These are phyloP conservation scores for Sceliomorpha sp. DNA, from an alignment of 2,888 invertebrate species.

Conservation along the genomic window DNA sequence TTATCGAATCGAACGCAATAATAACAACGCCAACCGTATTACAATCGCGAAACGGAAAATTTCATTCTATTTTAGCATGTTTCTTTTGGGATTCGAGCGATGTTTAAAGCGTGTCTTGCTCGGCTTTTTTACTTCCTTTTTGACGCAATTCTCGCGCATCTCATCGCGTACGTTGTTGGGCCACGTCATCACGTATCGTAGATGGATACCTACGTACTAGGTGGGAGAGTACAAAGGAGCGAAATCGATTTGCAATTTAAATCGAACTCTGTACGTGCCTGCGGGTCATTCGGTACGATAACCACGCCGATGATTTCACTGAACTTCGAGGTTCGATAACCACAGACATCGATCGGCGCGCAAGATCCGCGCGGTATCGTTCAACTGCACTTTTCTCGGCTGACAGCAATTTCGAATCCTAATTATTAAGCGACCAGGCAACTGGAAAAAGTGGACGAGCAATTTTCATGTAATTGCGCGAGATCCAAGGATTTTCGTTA, in stretches of 20 bases:
- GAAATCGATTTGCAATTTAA: conserved; percentile 79
- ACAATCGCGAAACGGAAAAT: no score
- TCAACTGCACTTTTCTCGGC: conserved; percentile 56
- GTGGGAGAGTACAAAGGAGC: conserved; percentile 77
- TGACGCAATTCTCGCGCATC: conserved; percentile 60
- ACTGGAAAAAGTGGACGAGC: conserved; percentile 19
- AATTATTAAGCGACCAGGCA: conserved; percentile 32
- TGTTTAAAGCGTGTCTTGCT: conserved; percentile 2
- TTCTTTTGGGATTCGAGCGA: not conserved
- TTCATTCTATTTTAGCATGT: no score
- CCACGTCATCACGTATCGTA: conserved; percentile 69
- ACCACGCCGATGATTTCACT: conserved; percentile 67
- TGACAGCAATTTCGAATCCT: conserved; percentile 37
- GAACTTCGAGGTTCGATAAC: conserved; percentile 66
- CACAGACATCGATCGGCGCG: conserved; percentile 55
- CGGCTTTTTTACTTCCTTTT: conserved; percentile 39
- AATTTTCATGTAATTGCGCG: conserved; percentile 8
- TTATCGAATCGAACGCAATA: no score
- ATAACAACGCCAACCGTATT: no score
- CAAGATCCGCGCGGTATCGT: conserved; percentile 49
- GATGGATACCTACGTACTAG: conserved; percentile 69
- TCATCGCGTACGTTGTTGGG: conserved; percentile 59
- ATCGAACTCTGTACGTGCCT: conserved; percentile 75
- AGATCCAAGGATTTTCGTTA: no score
- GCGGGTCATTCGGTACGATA: conserved; percentile 72